Base-by-base conservation (phyloP, 2,113 vertebrate genomes). In the Colaptes auratus region DNA sequence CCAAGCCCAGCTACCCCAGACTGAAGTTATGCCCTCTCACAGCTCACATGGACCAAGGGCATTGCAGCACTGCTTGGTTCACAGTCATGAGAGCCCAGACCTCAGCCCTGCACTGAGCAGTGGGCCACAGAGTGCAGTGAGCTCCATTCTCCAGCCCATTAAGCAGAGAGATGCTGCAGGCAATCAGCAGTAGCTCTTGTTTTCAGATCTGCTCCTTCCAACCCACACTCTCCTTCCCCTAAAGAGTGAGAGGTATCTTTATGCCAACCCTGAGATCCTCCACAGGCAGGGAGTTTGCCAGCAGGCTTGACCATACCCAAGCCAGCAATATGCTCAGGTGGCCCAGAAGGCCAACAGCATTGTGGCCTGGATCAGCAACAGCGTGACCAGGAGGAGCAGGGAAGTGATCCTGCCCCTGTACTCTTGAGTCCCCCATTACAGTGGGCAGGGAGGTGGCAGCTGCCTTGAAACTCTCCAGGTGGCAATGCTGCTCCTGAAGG, bases 11-110 rank as follows among this genome's bases (percentile, higher is more conserved):
- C 33, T 23, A 44, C 6, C 15, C n/a, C 48, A 50, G 27, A 8
- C 31, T 27, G 50, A 56, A 76, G 33, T 15, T 0, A 0, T 23
- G 35, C 23, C 25, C 77, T 6, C 1, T 2, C 2, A 2, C 44
- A 64, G 53, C 20, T 80, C 64, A 46, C 5, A 0, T 0, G 0
- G 31, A 33, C 33, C 1, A 0, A 60, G 28, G 24, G 13, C 73
- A 89, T 8, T 12, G 0, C 23, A 30, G 63, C 42, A 88, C 19
- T 0, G 0, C 28, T 30, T 18, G 15, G 72, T 55, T 60, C 1
- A 0, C 1, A 4, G 33, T 31, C 74, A 53, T 2, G 1, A 48
- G 59, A 56, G 48, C n/a, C 61, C 85, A 67, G 55, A 31, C 12
- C 58, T n/a, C 56, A n/a, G 76, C 39, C 23, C 71, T n/a, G 75